Evolutionary conservation across 2,888 invertebrate genomes (phyloP).

Genomic region (Aproaerema taeniolella): DNA sequence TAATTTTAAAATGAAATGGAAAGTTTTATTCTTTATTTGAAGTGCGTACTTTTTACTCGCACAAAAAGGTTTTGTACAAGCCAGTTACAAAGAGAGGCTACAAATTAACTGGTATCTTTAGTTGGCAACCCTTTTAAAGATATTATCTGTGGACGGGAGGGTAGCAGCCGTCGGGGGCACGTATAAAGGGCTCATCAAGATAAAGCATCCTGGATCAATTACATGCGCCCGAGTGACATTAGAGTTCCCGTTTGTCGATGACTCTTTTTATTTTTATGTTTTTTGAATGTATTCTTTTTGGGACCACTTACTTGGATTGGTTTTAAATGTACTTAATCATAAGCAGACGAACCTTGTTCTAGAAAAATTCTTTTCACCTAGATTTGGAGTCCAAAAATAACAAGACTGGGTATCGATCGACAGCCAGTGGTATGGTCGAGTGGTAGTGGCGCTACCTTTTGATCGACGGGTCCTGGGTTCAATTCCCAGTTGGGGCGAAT

Average conservation of each 20-base stretch:
- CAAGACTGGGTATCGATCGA: no score
- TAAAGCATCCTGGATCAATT: constrained; percentile 75
- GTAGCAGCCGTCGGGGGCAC: constrained; percentile 62
- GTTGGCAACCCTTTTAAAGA: constrained; percentile 75
- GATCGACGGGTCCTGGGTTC: no score
- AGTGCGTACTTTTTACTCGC: no score
- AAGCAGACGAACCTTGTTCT: no score
- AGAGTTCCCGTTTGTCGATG: constrained; percentile 59
- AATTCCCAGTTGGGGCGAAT: no score
- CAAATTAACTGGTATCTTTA: constrained; percentile 77
- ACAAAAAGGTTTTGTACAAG: constrained; percentile 54
- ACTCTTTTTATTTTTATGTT: constrained; percentile 43
- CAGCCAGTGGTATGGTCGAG: no score
- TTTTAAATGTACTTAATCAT: no score
- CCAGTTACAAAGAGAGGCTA: constrained; percentile 69
- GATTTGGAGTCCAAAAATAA: no score
- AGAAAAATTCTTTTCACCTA: no score
- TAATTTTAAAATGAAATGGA: constrained; percentile 57
- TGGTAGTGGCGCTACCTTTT: no score
- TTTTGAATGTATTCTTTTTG: constrained; percentile 30
- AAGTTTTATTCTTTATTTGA: constrained; percentile 37
- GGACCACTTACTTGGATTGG: no score
- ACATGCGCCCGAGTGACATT: constrained; percentile 65
- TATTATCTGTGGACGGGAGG: constrained; percentile 67
- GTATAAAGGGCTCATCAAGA: constrained; percentile 71